Conservation (phyloP, 2,888 invertebrate genomes). For the Drosophila birchii region DNA sequence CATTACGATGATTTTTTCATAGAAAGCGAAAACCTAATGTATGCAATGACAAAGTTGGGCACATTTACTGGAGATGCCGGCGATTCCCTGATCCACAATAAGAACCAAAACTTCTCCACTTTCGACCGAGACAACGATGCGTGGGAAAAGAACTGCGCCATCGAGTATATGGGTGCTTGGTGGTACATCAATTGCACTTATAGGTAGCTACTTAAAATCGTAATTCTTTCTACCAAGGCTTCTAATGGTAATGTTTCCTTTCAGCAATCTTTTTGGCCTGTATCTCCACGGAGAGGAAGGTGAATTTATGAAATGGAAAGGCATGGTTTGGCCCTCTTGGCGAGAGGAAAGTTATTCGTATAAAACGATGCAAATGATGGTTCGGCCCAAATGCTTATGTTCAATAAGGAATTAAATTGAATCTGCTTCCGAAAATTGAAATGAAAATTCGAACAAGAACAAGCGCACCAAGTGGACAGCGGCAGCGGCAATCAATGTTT, state of each 20-base stretch:
- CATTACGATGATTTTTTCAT: slow-evolving; percentile 87
- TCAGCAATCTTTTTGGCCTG: slow-evolving; percentile 7
- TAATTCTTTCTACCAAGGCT: too few relatives aligned
- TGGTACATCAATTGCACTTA: slow-evolving; percentile 1
- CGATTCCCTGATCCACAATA: slow-evolving; percentile 87
- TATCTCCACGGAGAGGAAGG: slow-evolving; percentile 4
- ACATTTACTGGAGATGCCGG: slow-evolving; percentile 6
- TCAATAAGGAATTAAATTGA: slow-evolving; percentile 3
- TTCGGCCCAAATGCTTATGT: slow-evolving; percentile 4
- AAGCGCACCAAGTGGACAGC: background rate
- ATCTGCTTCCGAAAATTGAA: background rate
- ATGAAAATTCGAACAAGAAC: background rate
- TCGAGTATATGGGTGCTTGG: slow-evolving; percentile 84
- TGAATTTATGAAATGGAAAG: background rate
- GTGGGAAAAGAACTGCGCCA: slow-evolving; percentile 88
- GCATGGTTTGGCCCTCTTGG: slow-evolving; percentile 4
- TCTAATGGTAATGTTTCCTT: too few relatives aligned
- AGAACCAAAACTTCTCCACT: slow-evolving; percentile 89
- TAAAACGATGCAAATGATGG: slow-evolving; percentile 7
- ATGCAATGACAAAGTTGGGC: slow-evolving; percentile 86
- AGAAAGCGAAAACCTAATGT: slow-evolving; percentile 88
- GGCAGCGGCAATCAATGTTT: background rate
- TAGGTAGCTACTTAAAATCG: background rate
- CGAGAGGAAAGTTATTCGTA: slow-evolving; percentile 1
- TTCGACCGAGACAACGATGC: slow-evolving; percentile 88